Evolutionary conservation across 2,888 invertebrate genomes (phyloP).

Genomic region (Leptopilina syphax): DNA sequence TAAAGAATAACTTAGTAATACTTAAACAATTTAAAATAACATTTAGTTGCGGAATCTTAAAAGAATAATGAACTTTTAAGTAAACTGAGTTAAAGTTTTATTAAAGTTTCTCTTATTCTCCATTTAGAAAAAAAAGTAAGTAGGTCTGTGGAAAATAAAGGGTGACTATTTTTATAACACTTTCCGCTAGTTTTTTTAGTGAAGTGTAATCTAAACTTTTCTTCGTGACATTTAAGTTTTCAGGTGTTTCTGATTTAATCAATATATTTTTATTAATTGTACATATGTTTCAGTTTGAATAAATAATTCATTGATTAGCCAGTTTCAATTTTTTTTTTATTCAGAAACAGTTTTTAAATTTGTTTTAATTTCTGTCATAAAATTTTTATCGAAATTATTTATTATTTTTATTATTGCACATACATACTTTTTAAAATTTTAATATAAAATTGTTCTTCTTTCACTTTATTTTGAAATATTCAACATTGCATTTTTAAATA

Average conservation of each 20-base stretch:
- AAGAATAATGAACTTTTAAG: neutral
- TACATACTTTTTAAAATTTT: too few species aligned
- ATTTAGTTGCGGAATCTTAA: neutral
- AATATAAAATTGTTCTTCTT: too few species aligned
- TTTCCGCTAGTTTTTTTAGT: neutral
- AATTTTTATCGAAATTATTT: neutral
- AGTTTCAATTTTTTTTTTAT: too few species aligned
- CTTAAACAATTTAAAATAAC: neutral
- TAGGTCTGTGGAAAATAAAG: constrained; percentile 22
- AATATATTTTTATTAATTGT: constrained; percentile 12
- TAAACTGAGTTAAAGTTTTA: neutral
- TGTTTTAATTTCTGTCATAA: neutral
- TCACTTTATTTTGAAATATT: neutral
- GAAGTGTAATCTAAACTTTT: constrained; percentile 17
- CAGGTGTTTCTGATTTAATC: constrained; percentile 5
- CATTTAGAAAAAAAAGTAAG: constrained; percentile 9
- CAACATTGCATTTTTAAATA: neutral
- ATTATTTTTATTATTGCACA: too few species aligned
- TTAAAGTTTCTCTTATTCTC: neutral
- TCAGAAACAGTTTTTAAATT: neutral
- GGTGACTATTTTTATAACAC: constrained; percentile 31
- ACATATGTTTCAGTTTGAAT: neutral
- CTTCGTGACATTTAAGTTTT: neutral
- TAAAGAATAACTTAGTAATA: neutral
- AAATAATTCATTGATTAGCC: too few species aligned